A percentile compares a stretch with the other conserved stretches of the same genome.
phyloP scores from a whole-genome alignment of 2,113 vertebrate species.

The Leptocoma aspasia region DNA sequence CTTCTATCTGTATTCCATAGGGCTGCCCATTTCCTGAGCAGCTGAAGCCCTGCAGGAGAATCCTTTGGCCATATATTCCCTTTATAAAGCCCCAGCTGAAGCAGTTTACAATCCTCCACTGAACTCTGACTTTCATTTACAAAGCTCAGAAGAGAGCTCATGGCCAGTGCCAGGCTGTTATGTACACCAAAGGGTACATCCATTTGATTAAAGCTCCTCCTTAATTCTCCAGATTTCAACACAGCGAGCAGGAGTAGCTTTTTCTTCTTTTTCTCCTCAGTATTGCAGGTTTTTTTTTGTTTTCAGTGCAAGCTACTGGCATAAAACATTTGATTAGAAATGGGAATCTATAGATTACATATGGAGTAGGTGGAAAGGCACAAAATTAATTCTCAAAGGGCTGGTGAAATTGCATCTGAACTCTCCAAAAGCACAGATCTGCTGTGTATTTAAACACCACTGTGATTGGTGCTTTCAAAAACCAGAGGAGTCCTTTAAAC shows the following conservation, averaged over 20 bases:
- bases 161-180: background rate
- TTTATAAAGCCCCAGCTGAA: slow-evolving; percentile 9
- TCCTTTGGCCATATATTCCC: background rate
- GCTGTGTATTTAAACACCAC: background rate
- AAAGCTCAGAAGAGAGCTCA: background rate
- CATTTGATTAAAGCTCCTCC: background rate
- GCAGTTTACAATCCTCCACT: background rate
- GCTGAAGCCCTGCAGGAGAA: slow-evolving; percentile 9
- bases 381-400: background rate
- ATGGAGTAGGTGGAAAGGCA: background rate
- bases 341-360: background rate
- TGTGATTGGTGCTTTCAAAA: background rate
- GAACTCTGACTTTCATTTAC: background rate
- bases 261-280: background rate
- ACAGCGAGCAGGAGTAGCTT: background rate
- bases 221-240: background rate
- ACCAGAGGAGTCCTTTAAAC: background rate
- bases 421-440: background rate
- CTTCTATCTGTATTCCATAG: background rate
- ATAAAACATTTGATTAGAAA: background rate
- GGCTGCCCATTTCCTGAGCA: background rate
- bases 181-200: background rate
- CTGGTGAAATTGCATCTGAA: background rate
- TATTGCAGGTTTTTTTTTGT: background rate
- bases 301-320: background rate